Conservation (phyloP, 2,797 vertebrate genomes). For the Propithecus perrieri region DNA sequence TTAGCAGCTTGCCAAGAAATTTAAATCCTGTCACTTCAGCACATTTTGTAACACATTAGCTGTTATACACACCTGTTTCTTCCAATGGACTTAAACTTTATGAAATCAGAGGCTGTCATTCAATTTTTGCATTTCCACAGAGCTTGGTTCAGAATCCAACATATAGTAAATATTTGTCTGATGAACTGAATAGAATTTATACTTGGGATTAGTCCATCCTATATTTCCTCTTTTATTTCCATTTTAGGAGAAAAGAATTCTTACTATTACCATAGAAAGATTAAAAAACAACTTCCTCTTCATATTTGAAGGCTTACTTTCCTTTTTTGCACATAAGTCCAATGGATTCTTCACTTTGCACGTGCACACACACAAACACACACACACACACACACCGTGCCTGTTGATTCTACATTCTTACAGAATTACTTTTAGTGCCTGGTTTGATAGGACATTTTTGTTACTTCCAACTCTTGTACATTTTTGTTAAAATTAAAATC, state of each 20-base stretch:
- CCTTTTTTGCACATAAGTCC: background rate
- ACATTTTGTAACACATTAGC: background rate
- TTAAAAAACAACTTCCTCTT: background rate
- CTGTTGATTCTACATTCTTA: background rate
- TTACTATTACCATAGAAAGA: background rate
- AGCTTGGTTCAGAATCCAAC: background rate
- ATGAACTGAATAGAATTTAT: background rate
- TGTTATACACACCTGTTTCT: background rate
- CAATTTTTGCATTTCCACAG: background rate
- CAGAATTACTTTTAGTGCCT: background rate
- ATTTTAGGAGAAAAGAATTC: background rate
- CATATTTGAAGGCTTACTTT: background rate
- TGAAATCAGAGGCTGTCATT: background rate
- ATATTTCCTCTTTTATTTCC: background rate
- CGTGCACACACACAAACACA: fast-evolving
- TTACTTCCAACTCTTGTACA: background rate
- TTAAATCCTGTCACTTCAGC: background rate
- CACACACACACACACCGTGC: background rate
- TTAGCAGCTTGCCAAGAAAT: background rate
- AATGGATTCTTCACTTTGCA: background rate
- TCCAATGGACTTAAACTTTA: background rate
- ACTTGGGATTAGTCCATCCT: background rate
- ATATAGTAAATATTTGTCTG: background rate
- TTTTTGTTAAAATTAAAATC: background rate
- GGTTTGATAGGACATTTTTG: background rate